phyloP scores from a whole-genome alignment of 2,113 vertebrate genomes.

The Zapornia atra region DNA sequence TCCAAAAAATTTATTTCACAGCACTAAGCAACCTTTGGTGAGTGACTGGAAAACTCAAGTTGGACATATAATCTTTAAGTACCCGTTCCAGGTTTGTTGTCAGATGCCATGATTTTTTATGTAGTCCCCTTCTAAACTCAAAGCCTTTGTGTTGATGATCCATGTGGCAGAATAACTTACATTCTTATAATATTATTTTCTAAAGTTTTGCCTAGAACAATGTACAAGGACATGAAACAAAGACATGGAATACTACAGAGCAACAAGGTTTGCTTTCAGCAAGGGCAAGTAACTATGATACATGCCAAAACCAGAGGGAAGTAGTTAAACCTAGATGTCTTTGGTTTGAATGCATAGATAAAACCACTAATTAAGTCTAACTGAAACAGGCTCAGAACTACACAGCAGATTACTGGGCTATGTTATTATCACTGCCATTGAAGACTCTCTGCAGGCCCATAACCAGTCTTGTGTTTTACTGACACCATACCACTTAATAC shows the following conservation, averaged over 20 bases:
- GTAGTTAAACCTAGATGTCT: not conserved
- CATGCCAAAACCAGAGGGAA: not conserved
- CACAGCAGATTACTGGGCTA: not conserved
- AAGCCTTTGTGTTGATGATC: not conserved
- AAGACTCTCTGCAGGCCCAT: not conserved
- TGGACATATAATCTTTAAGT: not conserved
- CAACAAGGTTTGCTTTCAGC: not conserved
- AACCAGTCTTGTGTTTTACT: not conserved
- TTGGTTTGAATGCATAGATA: not conserved
- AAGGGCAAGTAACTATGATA: not conserved
- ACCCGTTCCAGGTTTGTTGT: not conserved
- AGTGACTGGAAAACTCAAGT: not conserved
- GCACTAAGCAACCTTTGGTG: not conserved
- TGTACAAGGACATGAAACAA: not conserved
- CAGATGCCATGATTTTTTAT: not conserved
- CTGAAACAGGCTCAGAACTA: not conserved
- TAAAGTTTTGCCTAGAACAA: not conserved
- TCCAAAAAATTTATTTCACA: not conserved
- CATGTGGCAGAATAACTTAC: not conserved
- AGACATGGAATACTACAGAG: not conserved
- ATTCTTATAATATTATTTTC: not conserved
- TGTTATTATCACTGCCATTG: not conserved
- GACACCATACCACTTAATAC: not conserved
- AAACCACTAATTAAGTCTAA: not conserved
- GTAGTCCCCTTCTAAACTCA: not conserved